Conservation (phyloP, 2,888 invertebrate species). For the Salpingus planirostris region DNA sequence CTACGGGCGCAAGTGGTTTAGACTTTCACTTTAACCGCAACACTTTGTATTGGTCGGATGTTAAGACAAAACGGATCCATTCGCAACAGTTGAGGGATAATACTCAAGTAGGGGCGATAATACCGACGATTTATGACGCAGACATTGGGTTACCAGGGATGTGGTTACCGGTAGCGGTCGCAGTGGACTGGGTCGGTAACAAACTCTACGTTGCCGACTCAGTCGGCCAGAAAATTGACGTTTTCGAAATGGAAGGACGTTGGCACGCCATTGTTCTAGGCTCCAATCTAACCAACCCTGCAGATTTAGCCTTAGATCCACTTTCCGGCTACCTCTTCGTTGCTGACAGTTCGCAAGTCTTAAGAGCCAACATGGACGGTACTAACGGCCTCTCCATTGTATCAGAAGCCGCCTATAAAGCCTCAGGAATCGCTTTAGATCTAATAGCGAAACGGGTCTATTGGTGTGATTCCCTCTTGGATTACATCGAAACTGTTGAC, state of each 20-base stretch:
- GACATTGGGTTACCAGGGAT: constrained; percentile 73
- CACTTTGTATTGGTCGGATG: constrained; percentile 81
- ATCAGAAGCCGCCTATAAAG: constrained; percentile 88
- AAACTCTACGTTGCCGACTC: constrained; percentile 93
- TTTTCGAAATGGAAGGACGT: constrained; percentile 79
- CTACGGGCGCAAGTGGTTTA: constrained; percentile 76
- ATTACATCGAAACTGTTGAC: constrained; percentile 93
- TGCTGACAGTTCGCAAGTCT: constrained; percentile 72
- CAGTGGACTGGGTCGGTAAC: constrained; percentile 95
- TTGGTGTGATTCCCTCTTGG: constrained; percentile 93
- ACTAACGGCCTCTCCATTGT: constrained; percentile 75
- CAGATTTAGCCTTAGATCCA: constrained; percentile 90
- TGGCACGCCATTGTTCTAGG: constrained; percentile 87
- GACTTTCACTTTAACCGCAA: constrained; percentile 75
- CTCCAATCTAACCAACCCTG: constrained; percentile 82
- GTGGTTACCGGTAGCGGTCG: constrained; percentile 84
- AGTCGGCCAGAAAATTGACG: constrained; percentile 87
- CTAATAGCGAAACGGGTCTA: constrained; percentile 83
- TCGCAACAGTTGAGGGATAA: constrained; percentile 45
- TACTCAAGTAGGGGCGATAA: too few relatives aligned
- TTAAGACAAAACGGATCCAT: constrained; percentile 72
- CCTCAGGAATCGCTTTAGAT: constrained; percentile 86
- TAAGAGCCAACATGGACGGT: constrained; percentile 93
- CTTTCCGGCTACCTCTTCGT: constrained; percentile 80
- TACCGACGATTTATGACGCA: constrained; percentile 43